These are phyloP conservation scores for Microctenopoma lineatum DNA, from an alignment of 2,797 vertebrate genomes.

Conservation along the genomic window DNA sequence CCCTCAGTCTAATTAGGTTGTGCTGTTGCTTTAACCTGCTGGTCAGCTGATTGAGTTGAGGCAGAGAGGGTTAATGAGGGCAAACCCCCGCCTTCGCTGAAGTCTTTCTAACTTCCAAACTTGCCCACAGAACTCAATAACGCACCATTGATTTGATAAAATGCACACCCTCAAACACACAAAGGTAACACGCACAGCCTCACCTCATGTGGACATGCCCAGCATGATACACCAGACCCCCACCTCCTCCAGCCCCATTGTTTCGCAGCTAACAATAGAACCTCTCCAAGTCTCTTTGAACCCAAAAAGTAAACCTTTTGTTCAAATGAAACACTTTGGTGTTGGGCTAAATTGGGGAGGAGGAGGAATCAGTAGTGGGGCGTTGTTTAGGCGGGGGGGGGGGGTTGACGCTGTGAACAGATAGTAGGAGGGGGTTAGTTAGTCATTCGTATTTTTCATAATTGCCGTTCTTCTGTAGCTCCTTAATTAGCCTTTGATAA, in stretches of 20 bases:
- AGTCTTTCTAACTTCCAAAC: conserved; percentile 51
- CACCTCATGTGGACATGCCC: conserved; percentile 59
- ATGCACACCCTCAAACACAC: conserved; percentile 43
- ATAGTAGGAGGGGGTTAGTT: conserved; percentile 47
- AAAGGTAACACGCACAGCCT: conserved; percentile 46
- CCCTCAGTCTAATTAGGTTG: conserved; percentile 87
- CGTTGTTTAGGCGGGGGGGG: conserved; percentile 36
- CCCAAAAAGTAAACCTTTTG: conserved; percentile 77
- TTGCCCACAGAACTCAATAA: conserved; percentile 66
- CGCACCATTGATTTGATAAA: conserved; percentile 61
- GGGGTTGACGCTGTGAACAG: conserved; percentile 35
- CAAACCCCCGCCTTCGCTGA: conserved; percentile 72
- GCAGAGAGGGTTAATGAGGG: conserved; percentile 75
- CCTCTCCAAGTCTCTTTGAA: conserved; percentile 62
- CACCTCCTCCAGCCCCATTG: conserved; percentile 79
- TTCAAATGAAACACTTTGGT: conserved; percentile 84
- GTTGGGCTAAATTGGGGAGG: conserved; percentile 80
- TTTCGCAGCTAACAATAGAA: conserved; percentile 86
- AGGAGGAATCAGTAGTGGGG: conserved; percentile 60
- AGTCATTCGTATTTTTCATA: conserved; percentile 74
- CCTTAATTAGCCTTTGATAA: conserved; percentile 89
- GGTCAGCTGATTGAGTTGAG: conserved; percentile 70
- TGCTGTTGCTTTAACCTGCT: conserved; percentile 88
- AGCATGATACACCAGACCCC: conserved; percentile 76
- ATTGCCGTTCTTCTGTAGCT: conserved; percentile 84